Evolutionary conservation across 2,888 invertebrate species (phyloP), one percentile per base, ranked within the genome.

Genomic region (Autographa pulchrina): DNA sequence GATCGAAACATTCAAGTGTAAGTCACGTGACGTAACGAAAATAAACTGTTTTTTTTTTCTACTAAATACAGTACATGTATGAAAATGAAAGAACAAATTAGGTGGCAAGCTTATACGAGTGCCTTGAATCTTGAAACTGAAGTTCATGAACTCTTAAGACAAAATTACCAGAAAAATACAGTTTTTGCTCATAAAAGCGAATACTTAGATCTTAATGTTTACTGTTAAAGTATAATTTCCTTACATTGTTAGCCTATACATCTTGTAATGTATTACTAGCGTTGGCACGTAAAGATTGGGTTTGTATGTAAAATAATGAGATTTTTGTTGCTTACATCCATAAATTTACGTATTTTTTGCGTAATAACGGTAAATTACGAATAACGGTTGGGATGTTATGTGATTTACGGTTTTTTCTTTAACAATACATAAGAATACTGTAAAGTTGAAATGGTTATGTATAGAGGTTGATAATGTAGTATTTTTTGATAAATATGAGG

Each of bases 301-400:
- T 25, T 59, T 60, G 11, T 54, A 16, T 48, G n/a, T 41, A 48
- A 70, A 76, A n/a, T 41, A 48, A 70, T 25, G 38, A 14, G 35
- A 58, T 48, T 65, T 11, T 38, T 48, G 20, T n/a, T 43, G 14
- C 64, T 74, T 65, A n/a, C 56, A 13, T 48, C 11, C 38, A 48
- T n/a, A 64, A 54, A 65, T n/a, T 54, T 18, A 6, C 43, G 62
- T 68, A 65, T 65, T 75, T 72, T 76, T 76, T 54, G 52, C 38
- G 14, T 56, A 58, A 68, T 48, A 71, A 56, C 54, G 41, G 56
- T 72, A 71, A 76, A 66, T 72, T 75, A 62, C 20, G 52, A 32
- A 60, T n/a, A 66, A 43, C 31, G 65, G 58, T 52, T 32, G 32
- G 52, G 43, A 32, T 52, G 31, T 68, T 54, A 13, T 56, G 16